phyloP scores from a whole-genome alignment of 2,113 vertebrate species.

The Phainopepla nitens region DNA sequence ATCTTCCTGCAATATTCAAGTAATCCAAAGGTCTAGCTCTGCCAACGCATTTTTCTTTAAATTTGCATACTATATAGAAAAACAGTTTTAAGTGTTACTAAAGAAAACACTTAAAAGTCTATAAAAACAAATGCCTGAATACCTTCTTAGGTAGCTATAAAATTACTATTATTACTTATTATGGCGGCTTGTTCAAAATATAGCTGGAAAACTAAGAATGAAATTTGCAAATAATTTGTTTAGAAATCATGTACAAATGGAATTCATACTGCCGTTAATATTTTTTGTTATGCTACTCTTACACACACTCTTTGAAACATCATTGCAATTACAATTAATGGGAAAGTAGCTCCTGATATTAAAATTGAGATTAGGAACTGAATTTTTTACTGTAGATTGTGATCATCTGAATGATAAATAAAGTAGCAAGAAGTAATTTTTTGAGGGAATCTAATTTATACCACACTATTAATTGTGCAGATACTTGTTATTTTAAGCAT shows the following conservation, averaged over 20 bases:
- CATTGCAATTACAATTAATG: neutral
- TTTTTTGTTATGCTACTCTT: neutral
- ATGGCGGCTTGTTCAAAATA: neutral
- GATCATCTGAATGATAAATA: neutral
- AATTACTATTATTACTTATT: neutral
- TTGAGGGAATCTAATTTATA: neutral
- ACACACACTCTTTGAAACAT: neutral
- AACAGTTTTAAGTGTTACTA: neutral
- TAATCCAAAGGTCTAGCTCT: neutral
- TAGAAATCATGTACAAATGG: neutral
- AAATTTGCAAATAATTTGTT: neutral
- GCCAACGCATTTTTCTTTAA: neutral
- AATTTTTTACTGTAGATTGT: neutral
- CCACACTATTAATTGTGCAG: neutral
- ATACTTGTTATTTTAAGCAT: neutral
- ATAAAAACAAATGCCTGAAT: neutral
- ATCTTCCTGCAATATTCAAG: neutral
- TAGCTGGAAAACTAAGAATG: neutral
- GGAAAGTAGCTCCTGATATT: neutral
- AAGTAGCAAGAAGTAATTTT: neutral
- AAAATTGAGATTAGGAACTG: neutral
- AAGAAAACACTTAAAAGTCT: neutral
- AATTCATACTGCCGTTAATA: neutral
- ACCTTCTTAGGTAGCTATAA: neutral
- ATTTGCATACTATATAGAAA: neutral